A percentile compares a stretch with the other conserved stretches of the same genome.
Evolutionary conservation across 64 coral and sea anemone species (phyloP).

Genomic region (Actinia tenebrosa): DNA sequence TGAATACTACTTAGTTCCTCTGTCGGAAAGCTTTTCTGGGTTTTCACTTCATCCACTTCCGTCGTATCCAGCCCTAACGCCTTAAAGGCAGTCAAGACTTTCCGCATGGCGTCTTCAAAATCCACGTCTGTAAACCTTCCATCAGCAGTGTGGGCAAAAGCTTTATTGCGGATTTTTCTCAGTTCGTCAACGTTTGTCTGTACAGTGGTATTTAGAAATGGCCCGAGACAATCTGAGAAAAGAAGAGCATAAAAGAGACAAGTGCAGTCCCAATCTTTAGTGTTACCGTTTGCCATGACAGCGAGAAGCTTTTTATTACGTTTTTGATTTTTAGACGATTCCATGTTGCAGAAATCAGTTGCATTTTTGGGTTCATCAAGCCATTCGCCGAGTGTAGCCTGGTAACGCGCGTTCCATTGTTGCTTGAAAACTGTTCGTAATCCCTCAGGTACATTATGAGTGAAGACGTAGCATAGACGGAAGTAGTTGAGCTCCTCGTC

Average conservation of each 20-base stretch:
- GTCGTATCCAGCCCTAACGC: background rate
- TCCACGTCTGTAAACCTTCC: slow-evolving; percentile 25
- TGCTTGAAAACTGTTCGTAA: too few relatives aligned
- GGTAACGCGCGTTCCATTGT: too few relatives aligned
- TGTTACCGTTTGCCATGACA: too few relatives aligned
- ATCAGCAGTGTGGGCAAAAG: slow-evolving; percentile 27
- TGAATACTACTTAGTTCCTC: background rate
- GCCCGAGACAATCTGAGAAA: slow-evolving; percentile 42
- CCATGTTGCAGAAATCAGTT: too few relatives aligned
- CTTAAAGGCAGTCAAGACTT: slow-evolving; percentile 7
- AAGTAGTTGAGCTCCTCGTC: too few relatives aligned
- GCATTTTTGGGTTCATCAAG: too few relatives aligned
- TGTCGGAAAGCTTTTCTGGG: slow-evolving; percentile 9
- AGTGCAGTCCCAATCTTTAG: too few relatives aligned
- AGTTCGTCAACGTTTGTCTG: slow-evolving; percentile 19
- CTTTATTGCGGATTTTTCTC: slow-evolving; percentile 35
- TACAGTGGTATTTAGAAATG: background rate
- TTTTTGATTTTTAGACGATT: too few relatives aligned
- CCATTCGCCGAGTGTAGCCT: too few relatives aligned
- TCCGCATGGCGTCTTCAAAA: slow-evolving; percentile 28
- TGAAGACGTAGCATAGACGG: too few relatives aligned
- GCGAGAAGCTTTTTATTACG: too few relatives aligned
- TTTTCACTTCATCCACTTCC: slow-evolving; percentile 11
- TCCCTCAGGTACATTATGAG: too few relatives aligned
- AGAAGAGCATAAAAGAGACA: slow-evolving; percentile 34